phyloP scores from a whole-genome alignment of 2,888 invertebrate species.

The Xestia c-nigrum region DNA sequence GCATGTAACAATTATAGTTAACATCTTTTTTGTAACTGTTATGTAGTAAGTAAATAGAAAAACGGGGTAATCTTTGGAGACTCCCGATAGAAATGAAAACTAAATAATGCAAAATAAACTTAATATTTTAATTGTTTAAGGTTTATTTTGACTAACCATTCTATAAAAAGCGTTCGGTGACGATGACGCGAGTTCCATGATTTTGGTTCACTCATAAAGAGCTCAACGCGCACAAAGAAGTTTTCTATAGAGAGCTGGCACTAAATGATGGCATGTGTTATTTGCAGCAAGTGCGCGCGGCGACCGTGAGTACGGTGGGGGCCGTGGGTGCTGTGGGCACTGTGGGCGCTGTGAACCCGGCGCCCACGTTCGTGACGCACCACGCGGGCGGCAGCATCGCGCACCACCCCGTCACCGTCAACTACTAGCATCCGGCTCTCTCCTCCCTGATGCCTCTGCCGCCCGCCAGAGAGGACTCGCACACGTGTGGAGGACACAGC shows the following conservation, averaged over 20 bases:
- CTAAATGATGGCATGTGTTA: slow-evolving; percentile 3
- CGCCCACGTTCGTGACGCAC: slow-evolving; percentile 79
- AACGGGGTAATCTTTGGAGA: too few relatives aligned
- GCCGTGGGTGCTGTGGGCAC: slow-evolving; percentile 67
- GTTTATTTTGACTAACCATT: too few relatives aligned
- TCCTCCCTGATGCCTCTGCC: slow-evolving; percentile 41
- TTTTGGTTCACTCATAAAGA: too few relatives aligned
- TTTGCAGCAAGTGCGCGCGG: slow-evolving; percentile 78
- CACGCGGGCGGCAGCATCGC: slow-evolving; percentile 78
- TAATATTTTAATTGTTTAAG: too few relatives aligned
- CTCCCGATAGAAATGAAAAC: too few relatives aligned
- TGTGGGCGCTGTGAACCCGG: slow-evolving; percentile 56
- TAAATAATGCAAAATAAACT: too few relatives aligned
- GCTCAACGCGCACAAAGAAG: too few relatives aligned
- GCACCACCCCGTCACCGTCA: slow-evolving; percentile 88
- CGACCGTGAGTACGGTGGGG: slow-evolving; percentile 59
- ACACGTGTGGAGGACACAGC: slow-evolving; percentile 50
- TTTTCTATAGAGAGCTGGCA: background rate
- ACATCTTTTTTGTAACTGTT: background rate
- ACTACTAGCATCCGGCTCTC: slow-evolving; percentile 81
- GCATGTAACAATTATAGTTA: background rate
- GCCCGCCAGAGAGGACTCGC: slow-evolving; percentile 52
- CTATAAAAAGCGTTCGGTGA: too few relatives aligned
- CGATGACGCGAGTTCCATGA: too few relatives aligned
- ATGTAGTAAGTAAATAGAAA: background rate